phyloP scores from a whole-genome alignment of 2,113 vertebrate genomes.

The Hyperopisus bebe region DNA sequence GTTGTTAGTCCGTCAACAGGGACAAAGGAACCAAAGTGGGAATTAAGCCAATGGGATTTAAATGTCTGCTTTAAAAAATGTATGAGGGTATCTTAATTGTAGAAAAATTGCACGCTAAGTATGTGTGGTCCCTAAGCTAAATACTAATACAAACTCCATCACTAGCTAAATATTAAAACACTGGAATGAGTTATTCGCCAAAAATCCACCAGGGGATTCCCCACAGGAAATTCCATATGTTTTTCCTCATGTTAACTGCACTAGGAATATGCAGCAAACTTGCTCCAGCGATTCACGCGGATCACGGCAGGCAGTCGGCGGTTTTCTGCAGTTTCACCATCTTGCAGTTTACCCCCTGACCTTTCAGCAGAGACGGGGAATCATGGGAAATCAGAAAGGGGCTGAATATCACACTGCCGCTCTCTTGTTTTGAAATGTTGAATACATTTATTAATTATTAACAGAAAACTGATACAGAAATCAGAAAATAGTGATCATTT shows the following conservation, averaged over 20 bases:
- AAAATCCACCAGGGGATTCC: slow-evolving; percentile 1
- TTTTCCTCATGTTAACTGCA: background rate
- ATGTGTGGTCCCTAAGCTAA: background rate
- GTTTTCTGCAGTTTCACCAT: background rate
- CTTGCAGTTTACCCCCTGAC: background rate
- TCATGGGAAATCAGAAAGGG: background rate
- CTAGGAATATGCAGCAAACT: background rate
- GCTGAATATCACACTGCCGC: background rate
- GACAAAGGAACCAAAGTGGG: background rate
- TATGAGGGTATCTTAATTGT: background rate
- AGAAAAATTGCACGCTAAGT: background rate
- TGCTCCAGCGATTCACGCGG: background rate
- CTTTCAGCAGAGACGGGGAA: background rate
- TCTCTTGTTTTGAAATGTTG: background rate
- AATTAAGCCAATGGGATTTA: slow-evolving; percentile 1
- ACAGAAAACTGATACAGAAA: background rate
- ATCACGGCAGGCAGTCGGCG: background rate
- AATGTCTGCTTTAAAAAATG: background rate
- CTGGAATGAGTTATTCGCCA: background rate
- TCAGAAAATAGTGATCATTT: background rate
- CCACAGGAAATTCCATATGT: slow-evolving; percentile 11
- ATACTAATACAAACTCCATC: background rate
- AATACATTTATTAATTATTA: background rate
- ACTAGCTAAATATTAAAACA: background rate
- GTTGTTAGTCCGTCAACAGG: background rate